These are phyloP conservation scores for Suncus etruscus DNA, from an alignment of 2,113 vertebrate genomes.

Conservation along the genomic window DNA sequence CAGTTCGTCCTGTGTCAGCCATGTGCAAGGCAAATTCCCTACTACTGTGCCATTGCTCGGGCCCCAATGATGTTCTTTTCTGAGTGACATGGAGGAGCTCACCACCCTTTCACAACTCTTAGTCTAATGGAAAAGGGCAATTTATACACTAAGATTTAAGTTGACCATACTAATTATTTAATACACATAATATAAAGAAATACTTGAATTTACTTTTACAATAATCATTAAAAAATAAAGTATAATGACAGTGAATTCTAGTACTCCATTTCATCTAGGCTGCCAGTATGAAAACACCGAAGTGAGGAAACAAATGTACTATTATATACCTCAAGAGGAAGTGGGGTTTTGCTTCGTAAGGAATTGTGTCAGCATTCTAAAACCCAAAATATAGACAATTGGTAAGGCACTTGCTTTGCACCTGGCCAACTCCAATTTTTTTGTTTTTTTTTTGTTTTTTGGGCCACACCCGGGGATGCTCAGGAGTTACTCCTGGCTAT, in stretches of 20 bases:
- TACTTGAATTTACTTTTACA: conserved; percentile 4
- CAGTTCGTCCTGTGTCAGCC: no score
- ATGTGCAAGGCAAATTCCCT: no score
- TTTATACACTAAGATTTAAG: conserved; percentile 47
- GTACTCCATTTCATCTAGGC: not conserved
- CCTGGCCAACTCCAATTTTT: no score
- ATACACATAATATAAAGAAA: conserved; percentile 8
- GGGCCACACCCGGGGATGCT: no score
- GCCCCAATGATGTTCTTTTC: no score
- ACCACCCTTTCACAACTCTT: not conserved
- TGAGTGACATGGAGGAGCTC: not conserved
- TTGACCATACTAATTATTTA: not conserved
- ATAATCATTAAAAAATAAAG: conserved; percentile 5
- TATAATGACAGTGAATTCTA: not conserved
- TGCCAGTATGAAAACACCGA: not conserved
- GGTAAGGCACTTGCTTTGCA: no score
- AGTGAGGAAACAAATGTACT: not conserved
- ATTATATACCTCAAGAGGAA: not conserved
- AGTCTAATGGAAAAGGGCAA: conserved; percentile 17
- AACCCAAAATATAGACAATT: not conserved
- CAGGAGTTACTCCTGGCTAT: no score
- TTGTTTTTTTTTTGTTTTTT: no score
- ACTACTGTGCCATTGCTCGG: no score
- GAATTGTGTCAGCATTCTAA: conserved; percentile 8
- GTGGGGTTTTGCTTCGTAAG: not conserved